Conservation (phyloP, 2,797 vertebrate species). For the Coregonus sp. region DNA sequence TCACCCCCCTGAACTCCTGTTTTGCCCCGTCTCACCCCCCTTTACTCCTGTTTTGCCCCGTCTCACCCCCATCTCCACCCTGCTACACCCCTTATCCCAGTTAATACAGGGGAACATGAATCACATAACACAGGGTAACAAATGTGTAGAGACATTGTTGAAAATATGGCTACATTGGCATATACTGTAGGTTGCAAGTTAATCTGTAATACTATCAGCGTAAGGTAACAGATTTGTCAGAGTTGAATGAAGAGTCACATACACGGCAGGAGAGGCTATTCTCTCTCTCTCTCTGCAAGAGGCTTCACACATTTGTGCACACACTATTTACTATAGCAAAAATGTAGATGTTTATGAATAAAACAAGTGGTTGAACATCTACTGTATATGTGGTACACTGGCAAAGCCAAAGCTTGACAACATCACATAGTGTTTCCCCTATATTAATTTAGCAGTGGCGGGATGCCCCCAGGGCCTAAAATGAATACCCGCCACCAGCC, state of each 20-base stretch:
- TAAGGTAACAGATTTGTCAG: not conserved
- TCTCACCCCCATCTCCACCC: not conserved
- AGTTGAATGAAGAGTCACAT: constrained; percentile 2
- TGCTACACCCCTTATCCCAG: not conserved
- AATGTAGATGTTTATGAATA: too few relatives aligned
- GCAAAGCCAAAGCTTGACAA: not conserved
- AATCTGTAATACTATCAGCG: not conserved
- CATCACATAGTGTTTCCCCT: not conserved
- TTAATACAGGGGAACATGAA: not conserved
- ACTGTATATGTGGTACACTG: too few relatives aligned
- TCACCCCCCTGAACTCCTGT: not conserved
- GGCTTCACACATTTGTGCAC: too few relatives aligned
- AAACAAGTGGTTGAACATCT: too few relatives aligned
- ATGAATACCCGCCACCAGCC: too few relatives aligned
- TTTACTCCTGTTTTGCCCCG: not conserved
- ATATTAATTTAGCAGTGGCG: not conserved
- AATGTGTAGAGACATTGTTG: not conserved
- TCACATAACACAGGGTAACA: not conserved
- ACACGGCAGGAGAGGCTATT: not conserved
- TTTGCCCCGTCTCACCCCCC: not conserved
- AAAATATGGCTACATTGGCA: not conserved
- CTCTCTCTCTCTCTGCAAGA: not conserved
- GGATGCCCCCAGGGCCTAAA: too few relatives aligned
- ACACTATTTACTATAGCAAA: too few relatives aligned
- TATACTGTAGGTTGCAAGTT: too few relatives aligned